A percentile compares a stretch with the other conserved stretches of the same genome.
Evolutionary conservation across 2,888 invertebrate species (phyloP).

Genomic region (Labia minor): DNA sequence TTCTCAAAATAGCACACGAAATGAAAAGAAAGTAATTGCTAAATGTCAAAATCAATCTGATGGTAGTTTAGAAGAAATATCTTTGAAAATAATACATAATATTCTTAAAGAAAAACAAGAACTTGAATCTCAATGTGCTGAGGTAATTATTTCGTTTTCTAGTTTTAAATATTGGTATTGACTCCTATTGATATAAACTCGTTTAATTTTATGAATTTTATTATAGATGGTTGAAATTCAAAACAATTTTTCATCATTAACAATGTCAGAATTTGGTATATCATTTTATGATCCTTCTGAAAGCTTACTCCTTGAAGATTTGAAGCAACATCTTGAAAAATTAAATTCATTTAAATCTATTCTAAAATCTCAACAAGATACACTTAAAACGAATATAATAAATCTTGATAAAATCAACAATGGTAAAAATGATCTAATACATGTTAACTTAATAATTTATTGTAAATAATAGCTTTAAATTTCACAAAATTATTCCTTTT

Average conservation of each 20-base stretch:
- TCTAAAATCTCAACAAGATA: slow-evolving; percentile 22
- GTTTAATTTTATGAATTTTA: slow-evolving; percentile 19
- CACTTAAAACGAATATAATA: slow-evolving; percentile 21
- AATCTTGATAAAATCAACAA: slow-evolving; percentile 35
- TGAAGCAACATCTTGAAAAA: slow-evolving; percentile 24
- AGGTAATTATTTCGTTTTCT: slow-evolving; percentile 20
- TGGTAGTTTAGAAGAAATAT: slow-evolving; percentile 65
- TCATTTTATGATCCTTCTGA: slow-evolving; percentile 24
- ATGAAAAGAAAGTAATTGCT: neutral
- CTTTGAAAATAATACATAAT: slow-evolving; percentile 56
- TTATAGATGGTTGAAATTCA: slow-evolving; percentile 53
- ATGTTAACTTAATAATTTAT: too few species aligned
- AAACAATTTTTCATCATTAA: slow-evolving; percentile 39
- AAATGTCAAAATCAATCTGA: slow-evolving; percentile 31
- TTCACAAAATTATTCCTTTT: too few species aligned
- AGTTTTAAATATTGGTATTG: slow-evolving; percentile 22
- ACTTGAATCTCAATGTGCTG: slow-evolving; percentile 52
- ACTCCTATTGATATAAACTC: neutral
- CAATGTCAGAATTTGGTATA: slow-evolving; percentile 24
- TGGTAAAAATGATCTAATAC: slow-evolving; percentile 20
- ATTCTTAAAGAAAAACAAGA: slow-evolving; percentile 58
- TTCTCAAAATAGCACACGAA: neutral
- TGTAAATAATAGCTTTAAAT: too few species aligned
- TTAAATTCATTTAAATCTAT: slow-evolving; percentile 22
- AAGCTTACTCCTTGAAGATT: slow-evolving; percentile 20